These are phyloP conservation scores for Antheraea yamamai DNA, from an alignment of 2,888 invertebrate genomes.

Conservation along the genomic window DNA sequence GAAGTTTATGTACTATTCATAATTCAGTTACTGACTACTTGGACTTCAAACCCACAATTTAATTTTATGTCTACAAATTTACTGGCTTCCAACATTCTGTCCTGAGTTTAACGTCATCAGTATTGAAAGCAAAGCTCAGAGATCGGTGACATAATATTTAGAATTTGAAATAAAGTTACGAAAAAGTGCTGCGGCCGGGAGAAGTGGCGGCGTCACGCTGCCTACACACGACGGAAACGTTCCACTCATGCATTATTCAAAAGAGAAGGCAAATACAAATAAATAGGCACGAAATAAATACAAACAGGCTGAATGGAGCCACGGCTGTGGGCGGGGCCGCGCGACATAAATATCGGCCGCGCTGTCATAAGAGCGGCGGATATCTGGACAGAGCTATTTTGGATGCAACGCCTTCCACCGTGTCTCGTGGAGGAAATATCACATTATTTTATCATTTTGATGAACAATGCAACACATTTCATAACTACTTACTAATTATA, in stretches of 20 bases:
- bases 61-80: not conserved
- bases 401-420: slow-evolving; percentile 52
- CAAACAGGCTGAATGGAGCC: slow-evolving; percentile 81
- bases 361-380: slow-evolving; percentile 76
- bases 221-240: slow-evolving; percentile 81
- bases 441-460: not conserved
- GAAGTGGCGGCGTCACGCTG: slow-evolving; percentile 77
- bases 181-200: slow-evolving; percentile 47
- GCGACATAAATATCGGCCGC: slow-evolving; percentile 79
- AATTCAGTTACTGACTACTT: too few relatives aligned
- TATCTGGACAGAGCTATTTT: slow-evolving; percentile 73
- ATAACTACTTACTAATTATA: not conserved
- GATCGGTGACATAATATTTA: not conserved
- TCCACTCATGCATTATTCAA: slow-evolving; percentile 80
- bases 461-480: not conserved
- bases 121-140: not conserved
- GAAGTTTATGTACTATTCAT: too few relatives aligned
- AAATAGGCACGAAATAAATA: slow-evolving; percentile 82
- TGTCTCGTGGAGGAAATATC: slow-evolving; percentile 9
- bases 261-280: slow-evolving; percentile 80
- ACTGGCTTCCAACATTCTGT: not conserved
- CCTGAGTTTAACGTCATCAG: not conserved
- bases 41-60: not conserved
- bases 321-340: slow-evolving; percentile 75
- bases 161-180: slow-evolving; percentile 41